Base-by-base conservation (phyloP, 2,113 vertebrate species). In the Microtus montanus region DNA sequence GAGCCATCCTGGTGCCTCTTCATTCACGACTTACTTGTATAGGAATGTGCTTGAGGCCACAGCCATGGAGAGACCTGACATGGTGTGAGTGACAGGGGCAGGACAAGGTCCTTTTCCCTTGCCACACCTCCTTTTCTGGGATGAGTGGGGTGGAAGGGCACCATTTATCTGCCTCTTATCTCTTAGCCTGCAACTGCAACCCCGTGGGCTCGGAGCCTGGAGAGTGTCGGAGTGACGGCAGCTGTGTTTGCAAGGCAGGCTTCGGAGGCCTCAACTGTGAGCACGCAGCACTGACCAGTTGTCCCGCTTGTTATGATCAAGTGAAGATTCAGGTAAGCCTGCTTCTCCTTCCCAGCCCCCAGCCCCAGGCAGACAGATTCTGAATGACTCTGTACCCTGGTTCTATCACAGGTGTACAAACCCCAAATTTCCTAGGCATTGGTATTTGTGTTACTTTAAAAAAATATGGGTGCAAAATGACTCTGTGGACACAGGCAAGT, bases 221-320 rank as follows among this genome's bases (percentile, higher is more conserved):
- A 3, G 98, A 95, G 54, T 99, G 99, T 28, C 98, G 97, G 19
- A 94, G 93, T 0, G 97, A 97, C 0, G 99, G 99, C 26, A 99
- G 97, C 96, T 99, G 99, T 96, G 92, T 97, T 61, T 99, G 99
- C 97, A 98, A 98, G 96, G 96, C 98, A 0, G 99, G 99, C 33
- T 99, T 98, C 1, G 98, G 99, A 41, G 99, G 99, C 15, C 97
- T 95, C 61, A 98, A 12, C 97, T 99, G 99, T 64, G 98, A 99
- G 11, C 98, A 95, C 0, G 91, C 88, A 3, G 95, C 86, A 20
- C n/a, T 93, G 4, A 97, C 97, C 1, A 92, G 87, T 78, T 99
- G 99, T 89, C 99, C 99, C 0, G 95, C 98, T 88, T 99, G 99
- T 96, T 99, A 99, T 15, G n/a, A 89, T 83, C 98, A 98, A 85